Conservation (phyloP, 2,888 invertebrate species). For the Zhengitettix transpicula region DNA sequence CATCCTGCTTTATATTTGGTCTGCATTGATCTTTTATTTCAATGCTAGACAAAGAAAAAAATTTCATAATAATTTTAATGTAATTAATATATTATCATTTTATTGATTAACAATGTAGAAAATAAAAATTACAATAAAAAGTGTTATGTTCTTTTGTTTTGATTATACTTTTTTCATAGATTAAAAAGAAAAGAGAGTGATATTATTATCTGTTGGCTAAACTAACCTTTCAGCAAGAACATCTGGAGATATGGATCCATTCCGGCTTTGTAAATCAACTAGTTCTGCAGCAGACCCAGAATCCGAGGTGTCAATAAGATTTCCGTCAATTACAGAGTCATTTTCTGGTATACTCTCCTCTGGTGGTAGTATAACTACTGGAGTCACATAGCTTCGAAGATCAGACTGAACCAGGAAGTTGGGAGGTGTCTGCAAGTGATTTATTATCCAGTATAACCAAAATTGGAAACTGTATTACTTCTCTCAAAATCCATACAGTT, state of each 20-base stretch:
- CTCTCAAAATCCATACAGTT: too few species aligned
- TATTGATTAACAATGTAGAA: too few species aligned
- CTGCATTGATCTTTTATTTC: too few species aligned
- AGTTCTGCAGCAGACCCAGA: conserved; percentile 25
- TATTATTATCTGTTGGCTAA: background rate
- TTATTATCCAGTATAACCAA: too few species aligned
- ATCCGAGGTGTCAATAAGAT: conserved; percentile 52
- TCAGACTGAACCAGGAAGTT: conserved; percentile 89
- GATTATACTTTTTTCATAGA: too few species aligned
- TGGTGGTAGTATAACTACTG: conserved; percentile 73
- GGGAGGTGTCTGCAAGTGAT: conserved; percentile 51
- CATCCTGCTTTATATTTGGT: too few species aligned
- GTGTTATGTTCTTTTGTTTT: too few species aligned
- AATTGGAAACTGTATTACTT: too few species aligned
- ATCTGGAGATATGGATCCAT: conserved; percentile 33
- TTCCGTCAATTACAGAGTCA: conserved; percentile 33
- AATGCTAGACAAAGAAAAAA: too few species aligned
- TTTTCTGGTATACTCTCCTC: conserved; percentile 38
- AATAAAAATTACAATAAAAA: too few species aligned
- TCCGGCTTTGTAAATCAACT: conserved; percentile 17
- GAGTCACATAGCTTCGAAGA: conserved; percentile 83
- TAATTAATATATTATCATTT: too few species aligned
- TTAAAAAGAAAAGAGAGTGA: background rate
- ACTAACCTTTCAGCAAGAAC: conserved; percentile 27
- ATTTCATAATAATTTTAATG: too few species aligned